Base-by-base conservation (phyloP, 92 coral and sea anemone genomes). In the Phenganax marumi region DNA sequence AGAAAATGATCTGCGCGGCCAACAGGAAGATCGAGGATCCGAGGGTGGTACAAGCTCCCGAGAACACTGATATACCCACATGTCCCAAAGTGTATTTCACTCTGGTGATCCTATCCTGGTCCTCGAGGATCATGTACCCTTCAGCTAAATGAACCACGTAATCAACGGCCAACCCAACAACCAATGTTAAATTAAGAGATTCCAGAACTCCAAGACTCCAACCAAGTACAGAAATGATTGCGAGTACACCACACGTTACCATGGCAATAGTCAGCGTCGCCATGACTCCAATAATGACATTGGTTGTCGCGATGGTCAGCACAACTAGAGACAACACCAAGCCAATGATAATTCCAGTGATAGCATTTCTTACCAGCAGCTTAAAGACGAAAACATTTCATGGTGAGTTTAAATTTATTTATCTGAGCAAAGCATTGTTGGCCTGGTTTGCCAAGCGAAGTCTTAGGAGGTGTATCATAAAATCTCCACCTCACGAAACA, bases 161-260 rank as follows among this genome's bases (percentile, higher is more conserved):
- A 68, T 90, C 93, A 14, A 90, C 93, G 33, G 93, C 91, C 50
- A 90, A 81, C n/a, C 93, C 93, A 47, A 90, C 93, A 12, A 90
- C 91, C 10, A 90, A 88, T n/a, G 93, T 90, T 33, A 90, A 87
- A 76, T 90, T 90, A 1, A 90, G 91, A 2, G 93, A 90, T 56
- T 90, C 93, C 10, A 90, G 93, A 2, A 90, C 80, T 2, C 93
- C 93, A 46, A 90, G 91, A 75, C 88, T 90, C 93, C 93, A 90
- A 0, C 93, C 93, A 47, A 68, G 70, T 66, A 90, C 73, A 9
- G 93, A 88, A 12, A 90, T 88, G 51, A 90, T 87, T 9, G 91
- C 93, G 46, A 90, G 61, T 74, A 90, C 93, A 0, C 93, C 91
- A 8, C 89, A 65, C 9, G 93, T 90, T 53, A 86, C 88, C 47